Evolutionary conservation across 1,140 invertebrate species (phyloP).

Genomic region (Pseudomyrmex gracilis): DNA sequence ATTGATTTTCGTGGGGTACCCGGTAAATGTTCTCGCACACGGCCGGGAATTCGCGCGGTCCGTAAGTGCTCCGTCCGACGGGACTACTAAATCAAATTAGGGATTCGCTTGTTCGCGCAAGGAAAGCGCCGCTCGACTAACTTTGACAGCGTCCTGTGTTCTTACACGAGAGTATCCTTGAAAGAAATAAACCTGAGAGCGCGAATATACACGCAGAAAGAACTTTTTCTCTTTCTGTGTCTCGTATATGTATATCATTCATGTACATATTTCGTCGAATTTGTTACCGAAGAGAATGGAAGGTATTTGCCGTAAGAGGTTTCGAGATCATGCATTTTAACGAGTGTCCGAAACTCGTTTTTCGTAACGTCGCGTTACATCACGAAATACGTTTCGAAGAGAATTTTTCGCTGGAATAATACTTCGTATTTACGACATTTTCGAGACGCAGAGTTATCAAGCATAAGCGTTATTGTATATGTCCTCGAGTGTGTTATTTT

Average conservation of each 20-base stretch:
- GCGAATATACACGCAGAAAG: background rate
- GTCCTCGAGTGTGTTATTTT: background rate
- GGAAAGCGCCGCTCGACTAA: background rate
- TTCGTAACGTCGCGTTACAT: background rate
- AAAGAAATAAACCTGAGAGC: background rate
- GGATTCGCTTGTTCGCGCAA: slow-evolving; percentile 35
- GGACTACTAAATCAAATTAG: slow-evolving; percentile 59
- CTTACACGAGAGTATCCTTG: background rate
- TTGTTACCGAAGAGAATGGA: slow-evolving; percentile 9
- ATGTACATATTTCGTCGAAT: background rate
- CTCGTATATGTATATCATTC: too few relatives aligned
- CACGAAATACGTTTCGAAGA: background rate
- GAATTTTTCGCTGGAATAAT: slow-evolving; percentile 5
- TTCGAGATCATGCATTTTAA: background rate
- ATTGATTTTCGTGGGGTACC: slow-evolving; percentile 53
- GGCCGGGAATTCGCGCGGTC: slow-evolving; percentile 30
- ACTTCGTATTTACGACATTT: slow-evolving; percentile 5
- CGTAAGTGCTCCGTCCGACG: slow-evolving; percentile 54
- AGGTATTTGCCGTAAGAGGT: background rate
- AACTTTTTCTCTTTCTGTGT: background rate
- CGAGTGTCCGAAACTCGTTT: background rate
- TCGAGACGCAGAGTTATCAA: slow-evolving; percentile 7
- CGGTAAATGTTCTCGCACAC: slow-evolving; percentile 29
- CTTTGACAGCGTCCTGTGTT: slow-evolving; percentile 11
- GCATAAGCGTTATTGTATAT: too few relatives aligned